phyloP scores from a whole-genome alignment of 53 echinoderm and acorn worm species.

The Astropecten irregularis region DNA sequence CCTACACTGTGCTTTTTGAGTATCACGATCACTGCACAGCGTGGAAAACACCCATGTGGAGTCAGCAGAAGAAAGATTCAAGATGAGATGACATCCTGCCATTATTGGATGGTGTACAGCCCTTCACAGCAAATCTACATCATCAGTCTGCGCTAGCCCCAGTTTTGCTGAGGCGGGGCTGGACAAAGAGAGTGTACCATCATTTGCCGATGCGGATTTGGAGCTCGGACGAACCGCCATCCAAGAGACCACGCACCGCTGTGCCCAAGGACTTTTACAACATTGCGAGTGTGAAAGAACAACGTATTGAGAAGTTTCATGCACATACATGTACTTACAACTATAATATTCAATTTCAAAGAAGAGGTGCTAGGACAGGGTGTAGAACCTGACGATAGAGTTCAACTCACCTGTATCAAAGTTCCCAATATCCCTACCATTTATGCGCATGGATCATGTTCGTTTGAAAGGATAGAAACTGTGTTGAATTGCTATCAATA shows the following conservation, averaged over 20 bases:
- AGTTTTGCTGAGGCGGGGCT: too few relatives aligned
- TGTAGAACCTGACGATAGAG: not conserved
- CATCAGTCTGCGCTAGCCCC: too few relatives aligned
- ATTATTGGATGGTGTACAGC: too few relatives aligned
- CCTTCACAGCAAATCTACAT: too few relatives aligned
- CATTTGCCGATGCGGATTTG: too few relatives aligned
- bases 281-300: not conserved
- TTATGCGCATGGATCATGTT: slow-evolving; percentile 1
- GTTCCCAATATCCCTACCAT: slow-evolving; percentile 3
- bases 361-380: not conserved
- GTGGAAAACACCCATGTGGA: too few relatives aligned
- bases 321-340: slow-evolving; percentile 6
- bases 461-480: not conserved
- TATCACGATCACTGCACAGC: too few relatives aligned
- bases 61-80: too few relatives aligned
- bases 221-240: not conserved
- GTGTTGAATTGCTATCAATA: slow-evolving; percentile 18
- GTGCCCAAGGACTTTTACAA: not conserved
- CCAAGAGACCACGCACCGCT: not conserved
- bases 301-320: not conserved
- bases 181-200: too few relatives aligned
- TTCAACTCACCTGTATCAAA: slow-evolving; percentile 6
- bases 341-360: not conserved
- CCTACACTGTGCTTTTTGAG: too few relatives aligned
- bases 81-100: too few relatives aligned